phyloP scores from a whole-genome alignment of 2,888 invertebrate genomes.

The Linhomoeus sp. region DNA sequence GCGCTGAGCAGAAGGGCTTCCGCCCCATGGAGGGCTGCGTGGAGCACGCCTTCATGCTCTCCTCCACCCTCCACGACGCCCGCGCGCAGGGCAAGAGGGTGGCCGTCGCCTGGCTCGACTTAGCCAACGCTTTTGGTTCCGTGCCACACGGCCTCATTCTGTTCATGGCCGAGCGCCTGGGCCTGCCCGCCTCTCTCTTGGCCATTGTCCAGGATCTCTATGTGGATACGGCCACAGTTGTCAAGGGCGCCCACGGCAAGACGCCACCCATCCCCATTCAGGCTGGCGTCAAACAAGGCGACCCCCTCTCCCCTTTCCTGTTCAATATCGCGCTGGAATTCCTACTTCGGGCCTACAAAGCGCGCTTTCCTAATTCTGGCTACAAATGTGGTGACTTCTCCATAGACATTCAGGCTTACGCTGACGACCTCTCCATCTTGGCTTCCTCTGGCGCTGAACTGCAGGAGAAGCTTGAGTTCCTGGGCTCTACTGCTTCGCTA shows the following conservation, averaged over 20 bases:
- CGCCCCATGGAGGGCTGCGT: constrained; percentile 13
- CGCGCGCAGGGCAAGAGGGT: constrained; percentile 1
- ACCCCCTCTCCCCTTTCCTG: neutral
- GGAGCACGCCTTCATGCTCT: constrained; percentile 10
- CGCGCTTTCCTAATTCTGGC: neutral
- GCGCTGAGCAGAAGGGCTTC: constrained; percentile 26
- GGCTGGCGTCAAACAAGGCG: neutral
- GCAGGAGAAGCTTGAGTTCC: neutral
- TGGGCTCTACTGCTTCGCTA: neutral
- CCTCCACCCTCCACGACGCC: constrained; percentile 6
- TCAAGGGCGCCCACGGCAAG: neutral
- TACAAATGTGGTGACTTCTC: neutral
- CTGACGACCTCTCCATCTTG: constrained; percentile 13
- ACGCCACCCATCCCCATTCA: neutral
- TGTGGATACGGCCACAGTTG: neutral
- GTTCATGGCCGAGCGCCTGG: neutral
- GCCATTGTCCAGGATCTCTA: neutral
- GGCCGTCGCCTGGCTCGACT: constrained; percentile 27
- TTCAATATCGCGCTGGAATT: neutral
- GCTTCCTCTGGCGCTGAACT: neutral
- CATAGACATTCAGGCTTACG: constrained; percentile 7
- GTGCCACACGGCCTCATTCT: neutral
- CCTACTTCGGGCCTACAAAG: neutral
- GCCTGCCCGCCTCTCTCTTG: neutral
- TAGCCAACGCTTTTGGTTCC: constrained; percentile 9